These are phyloP conservation scores for Sandelia bainsii DNA, from an alignment of 2,797 vertebrate genomes.

Conservation along the genomic window DNA sequence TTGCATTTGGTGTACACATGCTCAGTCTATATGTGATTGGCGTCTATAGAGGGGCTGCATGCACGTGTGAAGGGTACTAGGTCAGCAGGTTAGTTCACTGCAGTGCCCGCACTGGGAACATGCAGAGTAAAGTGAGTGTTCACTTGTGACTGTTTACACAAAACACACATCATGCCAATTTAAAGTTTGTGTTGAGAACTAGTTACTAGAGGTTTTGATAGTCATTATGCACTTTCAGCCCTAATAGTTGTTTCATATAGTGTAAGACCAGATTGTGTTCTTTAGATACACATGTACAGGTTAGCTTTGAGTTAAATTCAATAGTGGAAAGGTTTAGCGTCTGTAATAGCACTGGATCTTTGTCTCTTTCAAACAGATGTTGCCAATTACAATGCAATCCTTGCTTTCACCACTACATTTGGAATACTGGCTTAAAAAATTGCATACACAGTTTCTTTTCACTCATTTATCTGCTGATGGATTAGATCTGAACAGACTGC, in stretches of 20 bases:
- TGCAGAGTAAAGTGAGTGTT: constrained; percentile 30
- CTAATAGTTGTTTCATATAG: neutral
- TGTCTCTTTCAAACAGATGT: neutral
- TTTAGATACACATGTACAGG: no score
- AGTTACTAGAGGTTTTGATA: constrained; percentile 1
- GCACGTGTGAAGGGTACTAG: constrained; percentile 43
- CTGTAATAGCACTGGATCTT: neutral
- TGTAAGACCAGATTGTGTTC: neutral
- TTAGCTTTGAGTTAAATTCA: neutral
- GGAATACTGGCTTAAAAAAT: constrained; percentile 8
- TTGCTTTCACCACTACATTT: constrained; percentile 33
- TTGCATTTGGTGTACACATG: constrained; percentile 49
- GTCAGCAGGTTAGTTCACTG: constrained; percentile 60
- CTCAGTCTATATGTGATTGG: constrained; percentile 23
- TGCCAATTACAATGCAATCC: constrained; percentile 26
- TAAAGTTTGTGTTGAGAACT: constrained; percentile 13
- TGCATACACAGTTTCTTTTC: constrained; percentile 20
- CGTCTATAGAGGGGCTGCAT: constrained; percentile 31
- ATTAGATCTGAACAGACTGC: constrained; percentile 31
- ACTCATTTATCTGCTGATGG: constrained; percentile 39
- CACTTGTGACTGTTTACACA: constrained; percentile 43
- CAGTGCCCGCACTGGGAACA: constrained; percentile 70
- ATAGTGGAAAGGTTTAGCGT: neutral
- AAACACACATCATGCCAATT: constrained; percentile 23
- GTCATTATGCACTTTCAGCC: constrained; percentile 16